phyloP scores from a whole-genome alignment of 2,797 vertebrate species.

The Lates japonicus region DNA sequence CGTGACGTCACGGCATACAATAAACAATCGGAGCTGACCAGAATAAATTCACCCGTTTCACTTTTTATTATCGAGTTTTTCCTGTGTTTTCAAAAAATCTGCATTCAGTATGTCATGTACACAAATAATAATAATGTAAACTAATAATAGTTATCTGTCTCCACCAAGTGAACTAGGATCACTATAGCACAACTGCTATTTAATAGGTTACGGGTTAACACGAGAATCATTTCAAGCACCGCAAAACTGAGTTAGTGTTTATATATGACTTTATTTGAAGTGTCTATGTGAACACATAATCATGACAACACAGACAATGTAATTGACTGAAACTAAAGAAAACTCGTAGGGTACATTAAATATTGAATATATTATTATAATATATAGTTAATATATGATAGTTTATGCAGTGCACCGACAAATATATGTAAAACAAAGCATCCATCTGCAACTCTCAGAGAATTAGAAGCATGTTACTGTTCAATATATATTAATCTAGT shows the following conservation, averaged over 20 bases:
- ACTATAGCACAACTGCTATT: not conserved
- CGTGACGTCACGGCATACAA: conserved; percentile 74
- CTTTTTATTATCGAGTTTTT: not conserved
- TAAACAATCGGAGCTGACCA: conserved; percentile 34
- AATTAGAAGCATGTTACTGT: not conserved
- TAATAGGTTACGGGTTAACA: not conserved
- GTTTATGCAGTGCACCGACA: conserved; percentile 7
- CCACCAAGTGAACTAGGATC: conserved; percentile 31
- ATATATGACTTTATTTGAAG: conserved; percentile 59
- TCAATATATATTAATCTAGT: not conserved
- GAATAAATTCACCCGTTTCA: not conserved
- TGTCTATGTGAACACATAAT: conserved; percentile 32
- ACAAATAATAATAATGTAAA: no score
- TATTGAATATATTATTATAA: conserved; percentile 3
- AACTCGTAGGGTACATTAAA: not conserved
- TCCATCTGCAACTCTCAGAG: not conserved
- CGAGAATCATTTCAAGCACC: not conserved
- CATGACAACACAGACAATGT: conserved; percentile 15
- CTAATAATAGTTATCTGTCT: conserved; percentile 12
- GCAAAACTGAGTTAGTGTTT: conserved; percentile 5
- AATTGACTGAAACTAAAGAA: not conserved
- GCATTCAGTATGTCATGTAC: no score
- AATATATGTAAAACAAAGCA: not conserved
- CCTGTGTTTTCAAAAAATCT: not conserved
- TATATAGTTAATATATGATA: not conserved